Evolutionary conservation across 2,113 vertebrate species (phyloP), one percentile per base, ranked within the genome.

Genomic region (Scomber colias): DNA sequence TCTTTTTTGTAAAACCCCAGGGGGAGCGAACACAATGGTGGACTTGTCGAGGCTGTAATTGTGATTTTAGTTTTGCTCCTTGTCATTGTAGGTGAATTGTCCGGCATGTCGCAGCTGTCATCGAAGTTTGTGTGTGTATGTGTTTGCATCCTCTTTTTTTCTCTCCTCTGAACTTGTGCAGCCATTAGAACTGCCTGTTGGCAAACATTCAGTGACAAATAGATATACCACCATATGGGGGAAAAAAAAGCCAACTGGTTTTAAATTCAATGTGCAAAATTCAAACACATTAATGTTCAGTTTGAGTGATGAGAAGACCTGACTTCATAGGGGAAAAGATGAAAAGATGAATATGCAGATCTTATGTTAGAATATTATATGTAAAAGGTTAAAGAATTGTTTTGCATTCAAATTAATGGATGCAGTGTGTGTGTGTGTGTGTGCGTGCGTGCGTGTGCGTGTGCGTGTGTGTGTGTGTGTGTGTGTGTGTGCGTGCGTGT

Each of bases 41-140:
- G 83, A 86, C 81, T 79, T 89, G 81, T 88, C 30, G 66, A 69
- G 69, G 67, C 71, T 82, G 48, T 91, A 90, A 89, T 83, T 91
- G 75, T 86, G 78, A 83, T 82, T 87, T 83, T 81, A 69, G 79
- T 83, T 87, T 85, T 77, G 71, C 66, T 76, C 68, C 79, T 90
- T 86, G 85, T 90, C 85, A 79, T 83, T 87, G 81, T 60, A 80
- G 82, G 85, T 90, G 82, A 90, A 84, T 82, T 83, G 80, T 90
- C 78, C 81, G 75, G 82, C 69, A 21, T 86, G 79, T 81, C 46
- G 44, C 79, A 64, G 89, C 81, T 87, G 88, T 84, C 86, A 71
- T 68, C 44, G n/a, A 76, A 75, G 80, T 75, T 74, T 68, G 74
- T 85, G 83, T 31, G 81, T 63, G 71, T 71, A 57, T 71, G 77